Evolutionary conservation across 2,113 vertebrate genomes (phyloP), one percentile per base, ranked within the genome.

Genomic region (Talpa occidentalis): DNA sequence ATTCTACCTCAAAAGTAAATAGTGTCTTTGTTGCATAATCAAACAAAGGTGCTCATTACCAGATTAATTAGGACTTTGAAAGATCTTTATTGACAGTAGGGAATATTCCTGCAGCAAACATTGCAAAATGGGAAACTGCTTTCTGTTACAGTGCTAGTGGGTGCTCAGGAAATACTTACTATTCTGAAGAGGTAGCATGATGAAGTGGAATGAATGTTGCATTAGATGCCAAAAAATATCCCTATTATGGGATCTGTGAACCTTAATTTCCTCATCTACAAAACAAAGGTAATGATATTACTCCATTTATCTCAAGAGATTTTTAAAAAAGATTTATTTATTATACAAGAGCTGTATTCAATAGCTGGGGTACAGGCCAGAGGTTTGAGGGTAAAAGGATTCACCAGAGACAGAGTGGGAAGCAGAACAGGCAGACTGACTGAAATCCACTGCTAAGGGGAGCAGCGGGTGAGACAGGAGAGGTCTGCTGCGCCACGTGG

Each of bases 231-330:
- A 69, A 52, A 76, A 84, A 66, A n/a, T 47, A 26, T 70, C 26
- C 52, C 12, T 91, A 49, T 7, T 74, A 64, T 52, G 32, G 44
- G 37, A 91, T 64, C n/a, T 85, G 17, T 80, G 54, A 90, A 24
- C 40, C 59, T 90, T 78, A 77, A 69, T 77, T 66, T 80, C 59
- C 19, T 91, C 14, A 67, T 67, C 95, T 92, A 67, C 44, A 66
- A 87, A 84, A 84, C 69, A 87, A 76, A 22, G 12, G 22, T 35
- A 72, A 72, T 66, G 15, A 32, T 93, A 37, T 85, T 60, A 70
- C 16, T 76, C 52, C 4, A 76, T 76, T 93, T 60, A 70, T 5
- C 81, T 95, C 24, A 84, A 73, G 84, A 16, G 3, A 56, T 90
- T 95, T 47, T 94, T n/a, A n/a, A n/a, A n/a, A n/a, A n/a, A n/a